phyloP scores from a whole-genome alignment of 2,113 vertebrate species.

The Coturnix japonica region DNA sequence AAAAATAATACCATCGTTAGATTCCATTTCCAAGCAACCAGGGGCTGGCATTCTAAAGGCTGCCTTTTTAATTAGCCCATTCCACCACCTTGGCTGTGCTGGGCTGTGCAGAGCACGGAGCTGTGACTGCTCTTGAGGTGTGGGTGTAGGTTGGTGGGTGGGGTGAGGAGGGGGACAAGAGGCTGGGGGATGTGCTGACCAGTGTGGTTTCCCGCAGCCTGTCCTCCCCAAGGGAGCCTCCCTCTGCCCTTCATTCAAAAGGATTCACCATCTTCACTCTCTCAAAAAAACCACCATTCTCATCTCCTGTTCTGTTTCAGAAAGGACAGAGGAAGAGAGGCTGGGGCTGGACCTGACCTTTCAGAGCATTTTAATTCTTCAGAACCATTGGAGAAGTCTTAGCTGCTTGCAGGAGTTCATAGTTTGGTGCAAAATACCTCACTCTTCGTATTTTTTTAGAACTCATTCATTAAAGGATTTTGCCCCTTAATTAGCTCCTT shows the following conservation, averaged over 20 bases:
- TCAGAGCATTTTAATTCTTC: background rate
- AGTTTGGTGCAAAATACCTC: background rate
- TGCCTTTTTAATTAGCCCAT: background rate
- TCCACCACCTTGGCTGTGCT: fast-evolving
- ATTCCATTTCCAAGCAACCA: constrained; percentile 62
- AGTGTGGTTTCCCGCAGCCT: background rate
- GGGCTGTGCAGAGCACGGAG: background rate
- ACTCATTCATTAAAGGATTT: background rate
- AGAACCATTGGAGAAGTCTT: background rate
- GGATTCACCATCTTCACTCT: background rate
- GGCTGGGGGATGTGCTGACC: background rate
- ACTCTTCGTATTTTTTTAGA: background rate
- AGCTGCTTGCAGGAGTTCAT: background rate
- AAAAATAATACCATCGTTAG: constrained; percentile 46
- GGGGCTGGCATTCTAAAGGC: constrained; percentile 28
- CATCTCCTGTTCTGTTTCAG: background rate
- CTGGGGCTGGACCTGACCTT: background rate
- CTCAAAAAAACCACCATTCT: background rate
- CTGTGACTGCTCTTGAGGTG: background rate
- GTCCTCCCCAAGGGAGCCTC: background rate
- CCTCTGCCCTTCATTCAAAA: background rate
- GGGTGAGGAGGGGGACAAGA: background rate
- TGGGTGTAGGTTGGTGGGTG: fast-evolving
- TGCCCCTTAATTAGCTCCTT: background rate
- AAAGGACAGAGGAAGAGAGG: background rate